phyloP scores from a whole-genome alignment of 1,140 invertebrate genomes.

The Aphidius gifuensis region DNA sequence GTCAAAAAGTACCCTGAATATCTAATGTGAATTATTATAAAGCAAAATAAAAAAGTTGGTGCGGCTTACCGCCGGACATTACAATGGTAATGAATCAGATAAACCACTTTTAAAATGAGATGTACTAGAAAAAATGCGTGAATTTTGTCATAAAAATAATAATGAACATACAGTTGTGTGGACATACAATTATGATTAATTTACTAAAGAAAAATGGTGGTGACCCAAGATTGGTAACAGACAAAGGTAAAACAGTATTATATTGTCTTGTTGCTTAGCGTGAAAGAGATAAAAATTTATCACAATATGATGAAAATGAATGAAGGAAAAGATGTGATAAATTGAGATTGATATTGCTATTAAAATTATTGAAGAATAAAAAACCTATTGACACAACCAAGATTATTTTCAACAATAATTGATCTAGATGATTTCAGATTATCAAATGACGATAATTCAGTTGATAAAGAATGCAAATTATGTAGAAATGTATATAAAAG shows the following conservation, averaged over 20 bases:
- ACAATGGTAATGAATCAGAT: constrained; percentile 60
- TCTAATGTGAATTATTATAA: no score
- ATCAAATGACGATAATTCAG: constrained; percentile 20
- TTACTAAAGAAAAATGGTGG: constrained; percentile 63
- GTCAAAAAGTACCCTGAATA: no score
- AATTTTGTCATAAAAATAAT: constrained; percentile 56
- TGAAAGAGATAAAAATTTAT: constrained; percentile 34
- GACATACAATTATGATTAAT: constrained; percentile 60
- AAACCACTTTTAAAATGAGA: constrained; percentile 63
- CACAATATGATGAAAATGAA: constrained; percentile 36
- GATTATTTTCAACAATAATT: constrained; percentile 8
- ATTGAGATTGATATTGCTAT: constrained; percentile 34
- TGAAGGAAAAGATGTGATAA: constrained; percentile 38
- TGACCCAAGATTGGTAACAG: constrained; percentile 55
- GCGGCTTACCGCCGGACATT: no score
- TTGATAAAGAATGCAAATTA: constrained; percentile 34
- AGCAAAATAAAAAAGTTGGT: no score
- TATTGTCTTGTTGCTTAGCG: constrained; percentile 55
- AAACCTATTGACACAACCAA: neutral
- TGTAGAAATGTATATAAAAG: constrained; percentile 44
- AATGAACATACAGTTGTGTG: constrained; percentile 56
- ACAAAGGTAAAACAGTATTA: constrained; percentile 53
- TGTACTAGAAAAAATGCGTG: constrained; percentile 57
- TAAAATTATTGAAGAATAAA: constrained; percentile 19
- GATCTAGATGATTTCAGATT: constrained; percentile 20